Evolutionary conservation across 2,797 vertebrate species (phyloP).

Genomic region (Arnoldichthys spilopterus): DNA sequence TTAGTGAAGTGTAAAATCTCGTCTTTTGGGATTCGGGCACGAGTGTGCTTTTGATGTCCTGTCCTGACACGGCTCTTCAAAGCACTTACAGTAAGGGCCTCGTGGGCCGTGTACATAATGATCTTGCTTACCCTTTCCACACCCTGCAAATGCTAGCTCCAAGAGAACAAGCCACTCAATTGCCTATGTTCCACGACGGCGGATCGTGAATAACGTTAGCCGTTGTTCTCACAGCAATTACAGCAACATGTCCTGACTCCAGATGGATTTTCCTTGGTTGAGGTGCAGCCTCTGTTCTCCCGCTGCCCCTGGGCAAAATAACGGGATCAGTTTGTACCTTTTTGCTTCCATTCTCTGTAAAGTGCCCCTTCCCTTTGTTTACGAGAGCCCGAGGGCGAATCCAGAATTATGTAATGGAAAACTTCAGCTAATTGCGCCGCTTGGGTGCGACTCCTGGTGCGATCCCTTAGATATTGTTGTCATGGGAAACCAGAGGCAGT

Average conservation of each 20-base stretch:
- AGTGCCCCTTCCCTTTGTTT: slow-evolving; percentile 67
- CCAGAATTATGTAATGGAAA: slow-evolving; percentile 75
- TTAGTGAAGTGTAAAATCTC: slow-evolving; percentile 39
- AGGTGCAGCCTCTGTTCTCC: slow-evolving; percentile 29
- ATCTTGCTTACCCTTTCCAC: slow-evolving; percentile 51
- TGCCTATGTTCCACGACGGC: slow-evolving; percentile 52
- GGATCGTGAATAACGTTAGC: slow-evolving; percentile 7
- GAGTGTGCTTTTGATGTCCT: slow-evolving; percentile 37
- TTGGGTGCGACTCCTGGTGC: slow-evolving; percentile 74
- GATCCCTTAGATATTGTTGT: slow-evolving; percentile 75
- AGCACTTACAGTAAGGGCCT: slow-evolving; percentile 60
- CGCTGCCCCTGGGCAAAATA: slow-evolving; percentile 9
- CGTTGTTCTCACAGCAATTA: slow-evolving; percentile 57
- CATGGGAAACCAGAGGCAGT: slow-evolving; percentile 71
- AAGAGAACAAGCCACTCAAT: slow-evolving; percentile 55
- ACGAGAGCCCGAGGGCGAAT: slow-evolving; percentile 66
- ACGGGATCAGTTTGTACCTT: slow-evolving; percentile 36
- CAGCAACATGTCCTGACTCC: slow-evolving; percentile 33
- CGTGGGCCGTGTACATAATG: slow-evolving; percentile 61
- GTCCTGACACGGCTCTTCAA: slow-evolving; percentile 49
- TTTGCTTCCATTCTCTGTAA: slow-evolving; percentile 53
- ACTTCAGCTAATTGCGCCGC: slow-evolving; percentile 75
- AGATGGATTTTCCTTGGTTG: slow-evolving; percentile 16
- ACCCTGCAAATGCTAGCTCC: slow-evolving; percentile 55
- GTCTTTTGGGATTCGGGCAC: slow-evolving; percentile 23